Conservation (phyloP, 2,113 vertebrate genomes). For the Calcarius ornatus region DNA sequence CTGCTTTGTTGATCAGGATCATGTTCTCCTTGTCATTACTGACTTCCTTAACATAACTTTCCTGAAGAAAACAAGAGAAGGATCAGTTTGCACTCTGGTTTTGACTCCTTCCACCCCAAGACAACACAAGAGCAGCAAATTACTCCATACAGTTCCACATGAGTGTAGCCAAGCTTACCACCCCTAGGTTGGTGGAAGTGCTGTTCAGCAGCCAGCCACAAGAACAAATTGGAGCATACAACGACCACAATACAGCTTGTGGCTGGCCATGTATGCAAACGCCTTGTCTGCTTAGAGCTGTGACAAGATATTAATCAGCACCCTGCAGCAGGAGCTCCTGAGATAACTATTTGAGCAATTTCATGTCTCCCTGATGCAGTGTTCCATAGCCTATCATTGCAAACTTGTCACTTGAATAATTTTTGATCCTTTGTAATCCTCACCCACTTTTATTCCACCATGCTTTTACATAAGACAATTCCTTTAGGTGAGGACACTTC, state of each 20-base stretch:
- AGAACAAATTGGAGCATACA: background rate
- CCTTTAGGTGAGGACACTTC: background rate
- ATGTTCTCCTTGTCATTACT: constrained; percentile 87
- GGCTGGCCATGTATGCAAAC: background rate
- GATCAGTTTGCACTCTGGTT: background rate
- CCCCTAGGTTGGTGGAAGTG: background rate
- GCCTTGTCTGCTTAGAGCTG: background rate
- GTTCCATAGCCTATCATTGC: background rate
- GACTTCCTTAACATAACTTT: constrained; percentile 87
- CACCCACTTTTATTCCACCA: background rate
- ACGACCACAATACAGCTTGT: background rate
- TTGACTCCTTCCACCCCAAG: background rate
- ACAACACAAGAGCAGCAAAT: background rate
- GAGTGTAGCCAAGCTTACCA: accelerated
- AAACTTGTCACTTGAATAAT: background rate
- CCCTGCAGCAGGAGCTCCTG: background rate
- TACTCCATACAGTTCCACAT: background rate
- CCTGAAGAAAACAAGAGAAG: constrained; percentile 72
- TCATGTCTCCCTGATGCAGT: background rate
- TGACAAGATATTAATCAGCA: background rate
- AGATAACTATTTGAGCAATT: background rate
- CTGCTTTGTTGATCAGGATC: constrained; percentile 93
- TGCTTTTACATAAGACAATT: background rate
- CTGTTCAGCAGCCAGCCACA: background rate
- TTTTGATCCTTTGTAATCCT: background rate